Conservation (phyloP, 2,888 invertebrate genomes). For the Phaedon cochleariae region DNA sequence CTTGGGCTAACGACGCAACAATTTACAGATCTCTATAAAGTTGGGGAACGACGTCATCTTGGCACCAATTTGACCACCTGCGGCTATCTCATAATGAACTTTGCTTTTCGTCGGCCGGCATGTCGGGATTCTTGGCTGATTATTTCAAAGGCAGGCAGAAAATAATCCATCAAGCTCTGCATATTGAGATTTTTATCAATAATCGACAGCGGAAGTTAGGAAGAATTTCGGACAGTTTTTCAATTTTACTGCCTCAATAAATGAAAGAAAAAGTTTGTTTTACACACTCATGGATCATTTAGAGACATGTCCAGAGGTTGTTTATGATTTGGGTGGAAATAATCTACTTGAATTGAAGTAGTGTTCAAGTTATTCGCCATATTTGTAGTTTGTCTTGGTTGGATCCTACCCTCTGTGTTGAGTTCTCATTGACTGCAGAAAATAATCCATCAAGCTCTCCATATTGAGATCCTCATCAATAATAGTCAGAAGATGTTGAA, state of each 20-base stretch:
- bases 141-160: constrained; percentile 88
- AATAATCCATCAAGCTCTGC: background rate
- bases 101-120: constrained; percentile 99
- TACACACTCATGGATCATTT: no score
- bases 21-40: constrained; percentile 94
- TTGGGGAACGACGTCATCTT: constrained; percentile 99
- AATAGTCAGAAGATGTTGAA: no score
- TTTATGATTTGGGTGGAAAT: no score
- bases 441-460: constrained; percentile 36
- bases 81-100: constrained; percentile 99
- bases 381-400: constrained; percentile 98
- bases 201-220: no score
- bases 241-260: no score
- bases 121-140: constrained; percentile 99
- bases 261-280: no score
- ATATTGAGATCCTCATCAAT: no score
- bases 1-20: constrained; percentile 91
- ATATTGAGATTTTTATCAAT: background rate
- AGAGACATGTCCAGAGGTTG: no score
- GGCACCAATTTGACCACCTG: constrained; percentile 97
- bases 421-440: constrained; percentile 70
- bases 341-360: constrained; percentile 99
- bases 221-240: no score
- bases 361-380: constrained; percentile 93
- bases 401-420: constrained; percentile 81